A percentile compares a stretch with the other conserved stretches of the same genome.
Conservation (phyloP, 2,113 vertebrate species). For the Lota lota region DNA sequence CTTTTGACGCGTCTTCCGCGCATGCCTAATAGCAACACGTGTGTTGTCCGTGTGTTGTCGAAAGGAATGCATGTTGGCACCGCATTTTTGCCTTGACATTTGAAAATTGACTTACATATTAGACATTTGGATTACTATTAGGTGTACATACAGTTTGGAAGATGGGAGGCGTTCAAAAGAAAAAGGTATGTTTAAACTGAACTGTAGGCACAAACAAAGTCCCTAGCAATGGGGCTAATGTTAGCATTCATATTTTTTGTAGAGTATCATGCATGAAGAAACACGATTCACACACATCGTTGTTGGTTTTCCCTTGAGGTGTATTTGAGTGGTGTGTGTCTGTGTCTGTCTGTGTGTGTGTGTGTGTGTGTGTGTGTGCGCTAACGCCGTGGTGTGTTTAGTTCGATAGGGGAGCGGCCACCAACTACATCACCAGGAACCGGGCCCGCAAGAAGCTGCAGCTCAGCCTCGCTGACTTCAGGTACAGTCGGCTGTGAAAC, state of each 20-base stretch:
- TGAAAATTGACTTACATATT: not conserved
- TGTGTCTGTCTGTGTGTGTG: too few species aligned
- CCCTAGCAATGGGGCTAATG: not conserved
- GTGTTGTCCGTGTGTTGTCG: conserved; percentile 49
- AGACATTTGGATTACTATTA: too few species aligned
- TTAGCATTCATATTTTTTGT: not conserved
- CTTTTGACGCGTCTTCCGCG: not conserved
- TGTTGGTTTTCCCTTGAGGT: too few species aligned
- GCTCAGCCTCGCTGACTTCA: conserved; percentile 91
- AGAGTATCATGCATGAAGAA: not conserved
- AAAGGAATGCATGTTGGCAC: not conserved
- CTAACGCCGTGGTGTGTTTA: conserved; percentile 34
- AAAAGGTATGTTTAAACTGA: conserved; percentile 65
- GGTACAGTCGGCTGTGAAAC: too few species aligned
- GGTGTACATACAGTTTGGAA: not conserved
- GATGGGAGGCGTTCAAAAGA: conserved; percentile 79
- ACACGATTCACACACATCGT: too few species aligned
- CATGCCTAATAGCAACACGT: conserved; percentile 55
- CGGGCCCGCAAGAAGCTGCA: conserved; percentile 91
- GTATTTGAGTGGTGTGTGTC: too few species aligned
- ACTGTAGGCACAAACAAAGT: not conserved
- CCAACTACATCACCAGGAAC: conserved; percentile 95
- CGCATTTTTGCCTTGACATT: not conserved
- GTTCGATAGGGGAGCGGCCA: conserved; percentile 89
- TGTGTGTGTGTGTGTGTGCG: too few species aligned